Percentiles rank a stretch among this genome's conserved stretches.
phyloP scores from a whole-genome alignment of 2,888 invertebrate species.

The Watsonalla cultraria region DNA sequence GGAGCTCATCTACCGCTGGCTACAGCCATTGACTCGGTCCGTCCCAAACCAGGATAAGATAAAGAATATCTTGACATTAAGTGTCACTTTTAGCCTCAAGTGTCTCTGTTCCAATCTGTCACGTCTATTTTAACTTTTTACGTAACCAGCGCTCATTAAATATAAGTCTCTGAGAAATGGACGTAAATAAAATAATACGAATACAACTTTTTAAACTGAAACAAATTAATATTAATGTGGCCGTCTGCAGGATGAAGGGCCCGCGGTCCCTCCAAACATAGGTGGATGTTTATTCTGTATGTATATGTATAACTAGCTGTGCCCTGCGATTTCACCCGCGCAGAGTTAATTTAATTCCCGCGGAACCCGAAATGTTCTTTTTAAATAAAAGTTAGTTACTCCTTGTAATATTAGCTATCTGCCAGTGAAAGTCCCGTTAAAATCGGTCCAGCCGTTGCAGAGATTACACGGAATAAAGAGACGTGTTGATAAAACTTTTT shows the following conservation, averaged over 20 bases:
- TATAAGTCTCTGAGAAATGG: no score
- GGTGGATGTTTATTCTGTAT: constrained; percentile 14
- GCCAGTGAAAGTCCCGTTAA: no score
- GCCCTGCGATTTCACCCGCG: no score
- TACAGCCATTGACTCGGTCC: constrained; percentile 47
- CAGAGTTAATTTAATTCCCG: no score
- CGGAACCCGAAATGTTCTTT: no score
- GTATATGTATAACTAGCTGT: constrained; percentile 36
- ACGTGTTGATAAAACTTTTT: no score
- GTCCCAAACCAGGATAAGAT: constrained; percentile 72
- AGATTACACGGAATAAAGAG: no score
- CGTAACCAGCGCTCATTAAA: not conserved
- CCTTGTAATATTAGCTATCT: no score
- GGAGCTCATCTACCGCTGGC: constrained; percentile 40
- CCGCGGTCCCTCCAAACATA: constrained; percentile 7
- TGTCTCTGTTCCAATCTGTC: constrained; percentile 30
- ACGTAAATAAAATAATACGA: not conserved
- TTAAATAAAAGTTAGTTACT: no score
- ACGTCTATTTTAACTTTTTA: constrained; percentile 7
- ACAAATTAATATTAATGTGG: not conserved
- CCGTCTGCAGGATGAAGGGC: not conserved
- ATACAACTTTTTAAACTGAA: not conserved
- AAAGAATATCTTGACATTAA: constrained; percentile 62
- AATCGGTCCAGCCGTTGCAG: no score
- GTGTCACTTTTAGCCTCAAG: constrained; percentile 43